Evolutionary conservation across 2,888 invertebrate genomes (phyloP).

Genomic region (Sycophila texana): DNA sequence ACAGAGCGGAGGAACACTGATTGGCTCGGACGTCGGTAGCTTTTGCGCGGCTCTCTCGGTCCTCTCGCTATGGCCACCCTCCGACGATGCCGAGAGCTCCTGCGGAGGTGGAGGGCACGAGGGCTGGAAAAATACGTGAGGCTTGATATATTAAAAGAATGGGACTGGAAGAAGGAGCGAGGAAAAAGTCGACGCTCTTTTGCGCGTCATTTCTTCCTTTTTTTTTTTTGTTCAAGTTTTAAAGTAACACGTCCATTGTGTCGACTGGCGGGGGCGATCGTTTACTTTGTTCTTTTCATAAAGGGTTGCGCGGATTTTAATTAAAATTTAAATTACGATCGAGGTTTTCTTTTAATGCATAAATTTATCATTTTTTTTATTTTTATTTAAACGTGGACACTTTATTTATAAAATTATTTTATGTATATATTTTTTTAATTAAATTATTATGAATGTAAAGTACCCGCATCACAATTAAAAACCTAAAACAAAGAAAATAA

Average conservation of each 20-base stretch:
- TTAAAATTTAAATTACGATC: not conserved
- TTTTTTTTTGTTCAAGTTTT: not conserved
- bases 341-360: not conserved
- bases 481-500: no score
- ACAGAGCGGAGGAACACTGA: constrained; percentile 27
- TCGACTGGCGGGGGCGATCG: no score
- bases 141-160: constrained; percentile 13
- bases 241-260: not conserved
- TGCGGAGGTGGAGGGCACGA: not conserved
- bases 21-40: constrained; percentile 55
- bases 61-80: not conserved
- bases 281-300: no score
- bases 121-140: constrained; percentile 18
- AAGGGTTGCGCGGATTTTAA: no score
- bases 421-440: no score
- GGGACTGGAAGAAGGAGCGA: not conserved
- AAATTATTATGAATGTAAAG: no score
- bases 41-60: constrained; percentile 20
- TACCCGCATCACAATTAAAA: no score
- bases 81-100: not conserved
- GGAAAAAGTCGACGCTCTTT: no score
- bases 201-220: not conserved
- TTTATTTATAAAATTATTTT: no score
- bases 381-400: no score
- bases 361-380: no score